A percentile compares a stretch with the other conserved stretches of the same genome.
These are phyloP conservation scores for Trachurus trachurus DNA, from an alignment of 2,797 vertebrate genomes.

Conservation along the genomic window DNA sequence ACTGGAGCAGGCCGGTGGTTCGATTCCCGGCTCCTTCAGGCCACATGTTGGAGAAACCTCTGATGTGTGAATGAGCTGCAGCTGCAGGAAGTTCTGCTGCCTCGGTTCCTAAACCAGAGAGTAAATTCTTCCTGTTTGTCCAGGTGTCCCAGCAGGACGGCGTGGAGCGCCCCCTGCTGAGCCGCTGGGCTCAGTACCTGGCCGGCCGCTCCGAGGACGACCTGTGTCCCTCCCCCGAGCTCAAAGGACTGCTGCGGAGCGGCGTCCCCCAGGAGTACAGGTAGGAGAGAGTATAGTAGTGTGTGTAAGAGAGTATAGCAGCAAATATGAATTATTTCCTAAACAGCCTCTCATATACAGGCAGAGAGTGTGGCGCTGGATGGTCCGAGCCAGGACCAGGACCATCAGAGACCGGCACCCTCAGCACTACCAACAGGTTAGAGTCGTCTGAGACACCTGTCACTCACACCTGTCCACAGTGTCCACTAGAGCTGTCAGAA, in stretches of 20 bases:
- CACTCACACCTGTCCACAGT: background rate
- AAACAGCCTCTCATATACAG: too few species aligned
- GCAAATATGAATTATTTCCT: too few species aligned
- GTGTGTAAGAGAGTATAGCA: too few species aligned
- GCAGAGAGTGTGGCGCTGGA: conserved; percentile 90
- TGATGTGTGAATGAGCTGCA: too few species aligned
- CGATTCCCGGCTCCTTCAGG: too few species aligned
- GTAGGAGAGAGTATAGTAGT: too few species aligned
- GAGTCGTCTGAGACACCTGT: background rate
- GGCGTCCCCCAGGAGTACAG: conserved; percentile 91
- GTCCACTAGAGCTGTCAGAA: too few species aligned
- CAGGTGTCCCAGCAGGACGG: conserved; percentile 75
- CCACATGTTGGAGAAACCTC: too few species aligned
- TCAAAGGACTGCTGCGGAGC: conserved; percentile 89
- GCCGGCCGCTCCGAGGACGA: conserved; percentile 83
- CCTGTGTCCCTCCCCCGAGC: conserved; percentile 80
- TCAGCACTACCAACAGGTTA: conserved; percentile 84
- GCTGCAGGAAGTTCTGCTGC: too few species aligned
- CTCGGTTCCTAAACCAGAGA: too few species aligned
- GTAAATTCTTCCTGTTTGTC: too few species aligned
- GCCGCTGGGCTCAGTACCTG: conserved; percentile 89
- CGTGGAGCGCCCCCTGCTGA: conserved; percentile 83
- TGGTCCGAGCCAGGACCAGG: conserved; percentile 83
- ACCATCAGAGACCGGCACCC: conserved; percentile 74
- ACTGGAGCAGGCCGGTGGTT: too few species aligned